phyloP scores from a whole-genome alignment of 2,113 vertebrate genomes.

The Pycnonotus jocosus region DNA sequence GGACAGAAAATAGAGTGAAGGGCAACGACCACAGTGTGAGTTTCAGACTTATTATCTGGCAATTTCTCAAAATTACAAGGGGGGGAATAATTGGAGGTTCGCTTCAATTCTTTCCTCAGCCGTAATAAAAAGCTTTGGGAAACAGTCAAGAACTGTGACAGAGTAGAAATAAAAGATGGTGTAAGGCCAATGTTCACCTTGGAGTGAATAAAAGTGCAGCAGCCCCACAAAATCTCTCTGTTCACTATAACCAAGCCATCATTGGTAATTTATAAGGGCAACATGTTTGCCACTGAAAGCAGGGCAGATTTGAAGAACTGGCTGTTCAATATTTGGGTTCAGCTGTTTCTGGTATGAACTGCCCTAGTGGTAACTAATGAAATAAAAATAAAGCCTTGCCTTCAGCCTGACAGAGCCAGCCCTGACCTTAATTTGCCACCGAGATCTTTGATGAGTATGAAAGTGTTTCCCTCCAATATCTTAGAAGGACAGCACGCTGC shows the following conservation, averaged over 20 bases:
- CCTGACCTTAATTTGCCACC: conserved; percentile 46
- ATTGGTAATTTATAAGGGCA: background rate
- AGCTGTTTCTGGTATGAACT: conserved; percentile 1
- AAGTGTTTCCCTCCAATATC: conserved; percentile 51
- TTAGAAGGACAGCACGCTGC: conserved; percentile 24
- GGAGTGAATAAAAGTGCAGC: background rate
- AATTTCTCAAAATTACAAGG: background rate
- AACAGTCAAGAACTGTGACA: background rate
- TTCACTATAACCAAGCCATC: background rate
- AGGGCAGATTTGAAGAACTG: background rate
- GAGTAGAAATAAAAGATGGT: background rate
- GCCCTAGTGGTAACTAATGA: background rate
- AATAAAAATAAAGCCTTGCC: background rate
- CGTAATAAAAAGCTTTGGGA: background rate
- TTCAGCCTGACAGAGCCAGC: conserved; percentile 18
- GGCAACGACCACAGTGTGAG: background rate
- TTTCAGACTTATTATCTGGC: background rate
- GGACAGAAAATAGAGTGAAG: background rate
- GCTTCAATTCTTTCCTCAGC: background rate
- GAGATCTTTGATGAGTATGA: conserved; percentile 48
- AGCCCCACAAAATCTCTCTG: background rate
- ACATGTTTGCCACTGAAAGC: background rate
- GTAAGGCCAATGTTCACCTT: background rate
- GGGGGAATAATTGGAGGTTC: background rate
- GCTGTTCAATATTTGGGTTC: background rate